These are phyloP conservation scores for Mamestra brassicae DNA, from an alignment of 2,888 invertebrate species.

Conservation along the genomic window DNA sequence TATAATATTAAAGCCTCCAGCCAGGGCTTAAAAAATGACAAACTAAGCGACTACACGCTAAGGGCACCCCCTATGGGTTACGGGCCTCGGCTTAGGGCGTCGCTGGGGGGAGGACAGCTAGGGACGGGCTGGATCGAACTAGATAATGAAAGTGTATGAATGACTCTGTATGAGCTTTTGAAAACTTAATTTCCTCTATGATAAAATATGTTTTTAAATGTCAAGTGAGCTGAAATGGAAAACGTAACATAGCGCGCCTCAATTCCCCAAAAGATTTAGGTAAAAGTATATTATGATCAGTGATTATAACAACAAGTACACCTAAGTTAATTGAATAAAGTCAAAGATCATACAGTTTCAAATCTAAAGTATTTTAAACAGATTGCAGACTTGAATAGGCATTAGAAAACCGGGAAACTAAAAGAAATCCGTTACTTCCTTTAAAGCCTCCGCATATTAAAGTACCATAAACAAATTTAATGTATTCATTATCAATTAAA, in stretches of 20 bases:
- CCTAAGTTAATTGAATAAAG: not conserved
- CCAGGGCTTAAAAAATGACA: no score
- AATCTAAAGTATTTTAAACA: not conserved
- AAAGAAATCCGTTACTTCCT: slow-evolving; percentile 16
- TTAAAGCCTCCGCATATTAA: slow-evolving; percentile 6
- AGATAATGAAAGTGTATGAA: no score
- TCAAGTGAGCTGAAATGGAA: not conserved
- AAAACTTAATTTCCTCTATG: not conserved
- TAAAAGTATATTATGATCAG: no score
- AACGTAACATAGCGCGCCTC: no score
- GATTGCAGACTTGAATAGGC: not conserved
- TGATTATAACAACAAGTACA: not conserved
- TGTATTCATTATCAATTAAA: slow-evolving; percentile 30
- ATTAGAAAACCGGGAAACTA: slow-evolving; percentile 8
- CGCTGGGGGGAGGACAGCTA: no score
- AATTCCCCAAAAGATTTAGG: no score
- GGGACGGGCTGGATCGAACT: no score
- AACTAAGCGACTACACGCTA: no score
- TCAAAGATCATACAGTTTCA: not conserved
- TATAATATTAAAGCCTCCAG: no score
- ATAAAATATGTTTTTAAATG: not conserved
- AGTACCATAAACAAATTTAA: slow-evolving; percentile 26
- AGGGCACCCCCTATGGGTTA: no score
- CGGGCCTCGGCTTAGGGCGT: no score
- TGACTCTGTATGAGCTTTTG: not conserved